Base-by-base conservation (phyloP, 2,797 vertebrate species). In the Hozukius guyotensis region DNA sequence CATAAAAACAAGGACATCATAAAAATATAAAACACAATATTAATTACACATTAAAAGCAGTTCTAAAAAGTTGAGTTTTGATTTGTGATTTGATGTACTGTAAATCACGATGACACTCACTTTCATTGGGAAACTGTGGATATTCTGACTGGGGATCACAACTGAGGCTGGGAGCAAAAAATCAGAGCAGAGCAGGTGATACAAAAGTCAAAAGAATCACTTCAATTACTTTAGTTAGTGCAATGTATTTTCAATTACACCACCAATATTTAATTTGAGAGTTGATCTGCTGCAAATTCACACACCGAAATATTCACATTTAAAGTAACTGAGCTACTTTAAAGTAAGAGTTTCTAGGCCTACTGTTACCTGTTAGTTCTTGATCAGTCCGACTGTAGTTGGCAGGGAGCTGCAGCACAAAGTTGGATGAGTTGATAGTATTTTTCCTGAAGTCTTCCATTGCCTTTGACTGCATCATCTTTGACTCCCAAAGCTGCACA, bases 381-480 rank as follows among this genome's bases (percentile, higher is more conserved):
- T 95, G 96, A 61, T 97, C 83, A 2, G 94, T 25, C 9, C 86
- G 95, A 1, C 88, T 94, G 85, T 97, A 96, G 87, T 56, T 92
- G 22, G 89, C 90, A 0, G 97, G 97, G 68, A 98, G 89, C 87
- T 97, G 97, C 81, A 98, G 88, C 27, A 96, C 94, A 89, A 99
- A 96, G 77, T 95, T 94, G 14, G 96, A 93, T 1, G 95, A 86
- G 67, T 89, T 94, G 38, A 94, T 68, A 11, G 83, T 94, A 49
- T 92, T 96, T 82, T 94, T 96, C 87, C 97, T 96, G 85, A 98
- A 96, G 84, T 97, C 97, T 86, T 99, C 98, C 86, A 97, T 97
- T 42, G 98, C 97, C 94, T 96, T 99, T 4, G 98, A 99, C 93
- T 99, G 98, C 81, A 96, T 89, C 89, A 99, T 93, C 92, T 99